Evolutionary conservation across 2,797 vertebrate species (phyloP).

Genomic region (Pristis pectinata): DNA sequence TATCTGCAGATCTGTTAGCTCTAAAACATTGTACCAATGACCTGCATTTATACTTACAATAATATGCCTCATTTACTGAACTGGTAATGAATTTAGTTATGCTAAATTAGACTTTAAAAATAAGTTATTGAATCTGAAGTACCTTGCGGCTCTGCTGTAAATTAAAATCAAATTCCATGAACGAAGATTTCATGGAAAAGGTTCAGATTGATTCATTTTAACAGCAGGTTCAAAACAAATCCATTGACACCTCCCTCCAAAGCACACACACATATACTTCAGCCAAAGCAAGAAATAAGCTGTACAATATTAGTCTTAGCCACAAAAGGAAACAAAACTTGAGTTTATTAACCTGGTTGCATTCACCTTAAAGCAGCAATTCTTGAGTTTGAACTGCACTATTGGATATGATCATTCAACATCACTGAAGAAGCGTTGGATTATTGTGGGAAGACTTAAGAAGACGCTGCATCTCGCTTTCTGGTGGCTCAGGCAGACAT

Average conservation of each 20-base stretch:
- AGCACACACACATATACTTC: neutral
- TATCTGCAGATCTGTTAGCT: neutral
- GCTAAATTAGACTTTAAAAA: constrained; percentile 9
- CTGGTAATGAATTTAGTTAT: constrained; percentile 6
- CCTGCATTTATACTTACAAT: neutral
- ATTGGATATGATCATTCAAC: neutral
- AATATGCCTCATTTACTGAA: constrained; percentile 6
- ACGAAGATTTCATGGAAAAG: neutral
- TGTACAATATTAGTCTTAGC: neutral
- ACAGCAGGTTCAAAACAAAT: neutral
- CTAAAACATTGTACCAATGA: neutral
- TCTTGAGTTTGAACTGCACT: neutral
- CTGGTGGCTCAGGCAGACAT: neutral
- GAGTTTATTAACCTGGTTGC: neutral
- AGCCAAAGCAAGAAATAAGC: neutral
- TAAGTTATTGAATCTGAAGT: neutral
- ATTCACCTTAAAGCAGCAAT: neutral
- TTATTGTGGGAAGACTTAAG: neutral
- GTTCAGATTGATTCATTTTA: neutral
- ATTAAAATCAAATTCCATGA: constrained; percentile 19
- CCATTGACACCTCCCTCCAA: neutral
- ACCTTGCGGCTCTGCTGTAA: neutral
- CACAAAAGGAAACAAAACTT: neutral
- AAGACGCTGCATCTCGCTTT: neutral
- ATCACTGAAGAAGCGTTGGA: neutral